Base-by-base conservation (phyloP, 92 coral and sea anemone species). In the Palythoa grandiflora region DNA sequence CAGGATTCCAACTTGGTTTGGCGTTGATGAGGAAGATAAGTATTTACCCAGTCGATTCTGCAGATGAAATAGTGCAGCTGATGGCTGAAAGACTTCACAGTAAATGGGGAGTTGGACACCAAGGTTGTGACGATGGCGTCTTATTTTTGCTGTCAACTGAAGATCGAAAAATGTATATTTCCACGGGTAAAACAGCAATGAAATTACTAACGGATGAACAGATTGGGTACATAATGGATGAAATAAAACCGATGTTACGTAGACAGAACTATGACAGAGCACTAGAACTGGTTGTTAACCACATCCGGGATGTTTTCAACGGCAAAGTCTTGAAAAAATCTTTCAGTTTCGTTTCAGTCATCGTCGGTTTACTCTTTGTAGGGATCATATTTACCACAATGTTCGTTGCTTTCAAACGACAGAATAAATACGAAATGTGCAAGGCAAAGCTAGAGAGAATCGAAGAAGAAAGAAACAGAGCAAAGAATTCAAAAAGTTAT, bases 1-100 rank as follows among this genome's bases (percentile, higher is more conserved):
- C 95, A 21, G 98, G 97, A 28, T 95, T 73, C 84, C 97, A 95
- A 86, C 76, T 95, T 40, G 98, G 94, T 16, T 88, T 95, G 38
- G 98, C 98, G 1, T 77, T 95, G 76, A 76, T 95, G 89, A 89
- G 83, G 20, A 90, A 80, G 75, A 92, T 95, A 91, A 83, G 83
- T 3, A 39, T 38, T 39, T 66, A 80, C 38, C 73, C 89, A 12
- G 93, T 71, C 16, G 87, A 84, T 73, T 88, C 76, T 3, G 75
- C 40, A 17, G 95, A 85, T 16, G 94, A 90, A 52, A 74, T 84
- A 37, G 92, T 90, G 11, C 53, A 87, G 73, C 86, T 84, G 37
- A 90, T 95, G 68, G 95, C 98, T 38, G 80, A 89, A 80, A 75
- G 88, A 73, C 80, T 95, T 74, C 98, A 95, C 68, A 91, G 89